These are phyloP conservation scores for Coenonympha glycerion DNA, from an alignment of 2,888 invertebrate genomes.

Conservation along the genomic window DNA sequence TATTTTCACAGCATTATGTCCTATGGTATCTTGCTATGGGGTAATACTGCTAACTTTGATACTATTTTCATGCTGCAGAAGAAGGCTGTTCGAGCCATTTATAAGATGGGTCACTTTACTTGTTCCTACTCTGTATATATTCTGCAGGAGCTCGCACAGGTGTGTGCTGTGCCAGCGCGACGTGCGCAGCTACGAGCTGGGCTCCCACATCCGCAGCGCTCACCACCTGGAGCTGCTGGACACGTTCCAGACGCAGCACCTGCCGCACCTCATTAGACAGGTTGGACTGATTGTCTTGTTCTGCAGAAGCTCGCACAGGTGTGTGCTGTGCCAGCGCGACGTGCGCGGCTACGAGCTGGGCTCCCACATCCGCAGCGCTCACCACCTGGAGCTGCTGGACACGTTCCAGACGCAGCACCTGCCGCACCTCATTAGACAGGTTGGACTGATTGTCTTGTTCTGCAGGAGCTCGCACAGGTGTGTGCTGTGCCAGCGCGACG, in stretches of 20 bases:
- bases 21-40: too few species aligned
- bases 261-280: not conserved
- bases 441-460: constrained; percentile 18
- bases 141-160: not conserved
- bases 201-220: not conserved
- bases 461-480: not conserved
- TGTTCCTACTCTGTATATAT: too few species aligned
- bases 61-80: too few species aligned
- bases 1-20: too few species aligned
- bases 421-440: constrained; percentile 32
- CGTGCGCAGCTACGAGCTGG: not conserved
- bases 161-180: not conserved
- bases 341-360: constrained; percentile 20
- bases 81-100: too few species aligned
- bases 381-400: constrained; percentile 22
- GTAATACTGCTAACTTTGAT: too few species aligned
- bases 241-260: not conserved
- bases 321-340: constrained; percentile 26
- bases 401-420: constrained; percentile 22
- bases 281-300: not conserved
- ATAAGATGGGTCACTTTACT: too few species aligned
- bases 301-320: not conserved
- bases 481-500: not conserved
- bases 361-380: constrained; percentile 15
- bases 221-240: not conserved